phyloP scores from a whole-genome alignment of 2,113 vertebrate species.

The Campylomormyrus numenius region DNA sequence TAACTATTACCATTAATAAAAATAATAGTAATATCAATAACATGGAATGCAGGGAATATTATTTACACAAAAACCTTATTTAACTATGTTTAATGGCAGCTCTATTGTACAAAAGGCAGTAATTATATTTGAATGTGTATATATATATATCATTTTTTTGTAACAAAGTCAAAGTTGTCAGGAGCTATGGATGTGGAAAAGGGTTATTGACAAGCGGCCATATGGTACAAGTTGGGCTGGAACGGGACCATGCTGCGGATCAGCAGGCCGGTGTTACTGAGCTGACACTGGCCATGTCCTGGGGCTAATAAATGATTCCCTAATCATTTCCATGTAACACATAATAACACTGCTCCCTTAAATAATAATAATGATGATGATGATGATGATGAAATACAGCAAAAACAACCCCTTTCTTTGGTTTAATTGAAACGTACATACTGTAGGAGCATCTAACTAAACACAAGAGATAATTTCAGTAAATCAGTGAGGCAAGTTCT shows the following conservation, averaged over 20 bases:
- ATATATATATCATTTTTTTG: background rate
- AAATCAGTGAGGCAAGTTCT: background rate
- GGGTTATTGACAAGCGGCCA: background rate
- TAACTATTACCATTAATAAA: background rate
- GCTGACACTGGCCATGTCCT: background rate
- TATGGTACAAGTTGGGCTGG: background rate
- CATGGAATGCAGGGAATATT: background rate
- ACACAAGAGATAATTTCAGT: background rate
- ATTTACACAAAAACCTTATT: constrained; percentile 12
- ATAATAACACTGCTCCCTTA: background rate
- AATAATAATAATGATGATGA: background rate
- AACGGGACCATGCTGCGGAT: background rate
- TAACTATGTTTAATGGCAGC: background rate
- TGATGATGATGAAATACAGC: background rate
- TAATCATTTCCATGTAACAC: background rate
- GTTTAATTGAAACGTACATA: constrained; percentile 16
- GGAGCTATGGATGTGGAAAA: background rate
- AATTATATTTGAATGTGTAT: background rate
- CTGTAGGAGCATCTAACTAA: background rate
- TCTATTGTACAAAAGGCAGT: constrained; percentile 9
- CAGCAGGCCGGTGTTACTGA: background rate
- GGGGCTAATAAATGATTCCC: background rate
- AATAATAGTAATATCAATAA: constrained; percentile 1
- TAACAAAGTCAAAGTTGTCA: background rate
- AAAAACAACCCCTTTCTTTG: constrained; percentile 13